phyloP scores from a whole-genome alignment of 35 echinoderm and acorn worm genomes.

The Apostichopus californicus region DNA sequence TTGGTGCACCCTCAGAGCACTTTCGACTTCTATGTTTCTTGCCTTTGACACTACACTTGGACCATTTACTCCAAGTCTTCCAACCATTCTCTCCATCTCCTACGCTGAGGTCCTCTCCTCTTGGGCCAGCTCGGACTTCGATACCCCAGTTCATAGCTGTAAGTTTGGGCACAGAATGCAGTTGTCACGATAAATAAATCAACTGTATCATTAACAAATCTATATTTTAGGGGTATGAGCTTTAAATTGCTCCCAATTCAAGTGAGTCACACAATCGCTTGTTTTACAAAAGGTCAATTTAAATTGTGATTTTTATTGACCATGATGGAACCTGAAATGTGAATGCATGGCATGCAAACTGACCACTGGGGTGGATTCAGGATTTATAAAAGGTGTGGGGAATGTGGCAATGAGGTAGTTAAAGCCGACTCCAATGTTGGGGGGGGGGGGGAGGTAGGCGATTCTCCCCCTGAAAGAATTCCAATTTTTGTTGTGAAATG shows the following conservation, averaged over 20 bases:
- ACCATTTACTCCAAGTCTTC: conserved; percentile 66
- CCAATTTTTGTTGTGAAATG: too few relatives aligned
- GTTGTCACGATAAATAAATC: conserved; percentile 4
- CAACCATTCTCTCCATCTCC: conserved; percentile 28
- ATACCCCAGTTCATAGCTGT: conserved; percentile 46
- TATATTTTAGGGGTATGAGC: neutral
- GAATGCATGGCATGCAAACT: too few relatives aligned
- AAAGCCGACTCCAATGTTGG: too few relatives aligned
- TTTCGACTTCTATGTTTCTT: conserved; percentile 58
- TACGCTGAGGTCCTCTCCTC: neutral
- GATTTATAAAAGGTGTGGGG: too few relatives aligned
- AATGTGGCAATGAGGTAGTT: too few relatives aligned
- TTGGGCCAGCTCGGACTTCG: conserved; percentile 22
- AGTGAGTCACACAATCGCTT: neutral
- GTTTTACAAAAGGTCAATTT: too few relatives aligned
- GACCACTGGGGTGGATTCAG: too few relatives aligned
- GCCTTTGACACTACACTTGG: conserved; percentile 52
- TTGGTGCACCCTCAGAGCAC: conserved; percentile 7
- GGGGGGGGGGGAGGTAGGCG: too few relatives aligned
- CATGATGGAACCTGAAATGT: too few relatives aligned
- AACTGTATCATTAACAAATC: neutral
- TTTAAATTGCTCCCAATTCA: neutral
- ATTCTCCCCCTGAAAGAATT: too few relatives aligned
- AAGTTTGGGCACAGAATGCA: neutral
- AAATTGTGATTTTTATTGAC: too few relatives aligned